Conservation (phyloP, 2,888 invertebrate genomes). For the Aquatica leii region DNA sequence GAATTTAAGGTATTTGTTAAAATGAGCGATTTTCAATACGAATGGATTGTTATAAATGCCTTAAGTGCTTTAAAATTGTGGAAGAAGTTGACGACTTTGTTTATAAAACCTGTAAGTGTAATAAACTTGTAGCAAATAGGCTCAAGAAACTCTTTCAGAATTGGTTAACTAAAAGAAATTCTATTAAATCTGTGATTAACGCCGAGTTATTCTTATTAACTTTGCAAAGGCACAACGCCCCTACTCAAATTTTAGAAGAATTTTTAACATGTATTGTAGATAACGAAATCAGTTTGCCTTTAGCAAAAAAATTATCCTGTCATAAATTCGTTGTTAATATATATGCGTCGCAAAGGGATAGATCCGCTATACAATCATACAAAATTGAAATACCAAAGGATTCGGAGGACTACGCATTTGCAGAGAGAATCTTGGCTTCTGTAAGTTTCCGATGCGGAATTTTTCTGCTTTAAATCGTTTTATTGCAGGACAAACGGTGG, state of each 20-base stretch:
- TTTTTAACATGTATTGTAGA: constrained; percentile 52
- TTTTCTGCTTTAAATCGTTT: constrained; percentile 6
- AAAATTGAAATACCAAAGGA: constrained; percentile 69
- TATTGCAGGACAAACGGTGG: constrained; percentile 52
- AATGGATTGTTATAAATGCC: constrained; percentile 55
- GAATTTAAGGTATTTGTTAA: constrained; percentile 53
- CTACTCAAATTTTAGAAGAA: constrained; percentile 59
- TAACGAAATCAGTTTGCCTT: constrained; percentile 65
- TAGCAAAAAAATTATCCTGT: constrained; percentile 72
- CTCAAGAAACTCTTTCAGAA: no score
- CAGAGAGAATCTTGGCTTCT: constrained; percentile 70
- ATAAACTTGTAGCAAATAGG: no score
- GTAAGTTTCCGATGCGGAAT: constrained; percentile 35
- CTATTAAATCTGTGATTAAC: constrained; percentile 51
- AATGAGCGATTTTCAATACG: constrained; percentile 54
- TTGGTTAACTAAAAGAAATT: constrained; percentile 62
- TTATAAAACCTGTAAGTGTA: constrained; percentile 51
- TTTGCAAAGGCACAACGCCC: constrained; percentile 54
- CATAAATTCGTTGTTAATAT: constrained; percentile 72
- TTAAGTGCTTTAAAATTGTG: constrained; percentile 51
- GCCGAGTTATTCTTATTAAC: constrained; percentile 51
- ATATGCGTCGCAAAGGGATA: constrained; percentile 69
- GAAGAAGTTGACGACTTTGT: constrained; percentile 49
- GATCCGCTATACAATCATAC: constrained; percentile 68
- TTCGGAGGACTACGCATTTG: constrained; percentile 76